Base-by-base conservation (phyloP, 2,797 vertebrate genomes). In the Phoebastria nigripes region DNA sequence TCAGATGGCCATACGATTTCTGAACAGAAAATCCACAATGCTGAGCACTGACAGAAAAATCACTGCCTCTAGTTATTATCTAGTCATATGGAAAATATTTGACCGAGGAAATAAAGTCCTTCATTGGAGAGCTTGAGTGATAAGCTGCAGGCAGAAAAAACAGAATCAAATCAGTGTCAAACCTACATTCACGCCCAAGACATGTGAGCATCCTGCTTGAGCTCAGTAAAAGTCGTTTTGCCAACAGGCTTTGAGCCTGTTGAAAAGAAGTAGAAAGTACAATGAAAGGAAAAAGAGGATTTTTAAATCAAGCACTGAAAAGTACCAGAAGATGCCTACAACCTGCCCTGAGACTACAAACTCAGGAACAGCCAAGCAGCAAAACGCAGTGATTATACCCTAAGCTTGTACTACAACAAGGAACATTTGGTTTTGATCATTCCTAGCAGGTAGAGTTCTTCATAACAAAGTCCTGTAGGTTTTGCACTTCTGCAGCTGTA, bases 11-110 rank as follows among this genome's bases (percentile, higher is more conserved):
- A 10, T 56, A 83, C 0, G 1, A 93, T 76, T 85, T 72, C 79
- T 69, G 82, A 93, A 87, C 65, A 94, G 71, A 59, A 76, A 87
- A n/a, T 12, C 46, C 66, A 59, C 72, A 59, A 49, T 54, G 76
- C 65, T 1, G 0, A 93, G 65, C 76, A 37, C 49, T 66, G 91
- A 91, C 84, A 96, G 79, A 92, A 78, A 96, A 90, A 78, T 72
- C 82, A 83, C 91, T 81, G 42, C 87, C 54, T 61, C 21, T 37
- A 72, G 91, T 69, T 82, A 26, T 74, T 83, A 39, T 29, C 63
- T 47, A 81, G 93, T 97, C 84, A 76, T 39, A 96, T 31, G 79
- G 91, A 94, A 96, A 95, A 81, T 91, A 90, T 78, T 85, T 79
- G 47, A 93, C 70, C 5, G 28, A 95, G 76, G 87, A 94, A 94